Percentiles rank a stretch among this genome's conserved stretches.
Conservation (phyloP, 2,888 invertebrate genomes). For the Philhelius pedissequus region DNA sequence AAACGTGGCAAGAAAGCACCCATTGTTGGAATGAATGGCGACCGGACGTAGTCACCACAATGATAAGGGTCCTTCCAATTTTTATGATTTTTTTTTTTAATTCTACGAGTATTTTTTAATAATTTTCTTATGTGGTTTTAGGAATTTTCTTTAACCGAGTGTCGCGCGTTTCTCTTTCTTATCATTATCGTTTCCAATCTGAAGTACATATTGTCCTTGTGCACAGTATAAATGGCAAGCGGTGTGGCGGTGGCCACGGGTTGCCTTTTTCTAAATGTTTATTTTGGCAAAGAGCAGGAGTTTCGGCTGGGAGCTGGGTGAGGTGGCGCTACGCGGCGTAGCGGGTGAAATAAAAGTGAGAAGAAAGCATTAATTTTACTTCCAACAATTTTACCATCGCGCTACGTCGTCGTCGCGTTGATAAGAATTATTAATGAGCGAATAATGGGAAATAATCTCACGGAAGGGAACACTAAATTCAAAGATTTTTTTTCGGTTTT, state of each 20-base stretch:
- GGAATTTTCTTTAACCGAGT: constrained; percentile 17
- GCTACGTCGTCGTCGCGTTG: constrained; percentile 55
- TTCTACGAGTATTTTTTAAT: constrained; percentile 30
- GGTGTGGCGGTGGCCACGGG: constrained; percentile 23
- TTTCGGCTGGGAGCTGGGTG: too few species aligned
- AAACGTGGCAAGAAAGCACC: constrained; percentile 28
- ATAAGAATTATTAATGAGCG: constrained; percentile 75
- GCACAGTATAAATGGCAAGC: constrained; percentile 26
- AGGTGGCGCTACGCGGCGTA: too few species aligned
- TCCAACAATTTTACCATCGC: constrained; percentile 46
- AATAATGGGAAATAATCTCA: constrained; percentile 74
- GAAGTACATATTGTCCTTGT: constrained; percentile 55
- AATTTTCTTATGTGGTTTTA: constrained; percentile 50
- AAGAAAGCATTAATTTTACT: constrained; percentile 63
- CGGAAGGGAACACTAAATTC: constrained; percentile 69
- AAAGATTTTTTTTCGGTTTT: constrained; percentile 47
- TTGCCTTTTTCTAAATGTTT: not conserved
- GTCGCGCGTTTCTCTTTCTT: constrained; percentile 37
- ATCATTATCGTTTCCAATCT: constrained; percentile 20
- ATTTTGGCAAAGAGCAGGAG: not conserved
- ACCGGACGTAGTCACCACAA: constrained; percentile 47
- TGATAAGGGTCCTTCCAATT: constrained; percentile 46
- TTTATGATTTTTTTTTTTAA: constrained; percentile 24
- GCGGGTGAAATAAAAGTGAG: not conserved
- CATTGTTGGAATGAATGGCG: constrained; percentile 52